A percentile compares a stretch with the other conserved stretches of the same genome.
Evolutionary conservation across 2,888 invertebrate genomes (phyloP).

Genomic region (Mythimna vitellina): DNA sequence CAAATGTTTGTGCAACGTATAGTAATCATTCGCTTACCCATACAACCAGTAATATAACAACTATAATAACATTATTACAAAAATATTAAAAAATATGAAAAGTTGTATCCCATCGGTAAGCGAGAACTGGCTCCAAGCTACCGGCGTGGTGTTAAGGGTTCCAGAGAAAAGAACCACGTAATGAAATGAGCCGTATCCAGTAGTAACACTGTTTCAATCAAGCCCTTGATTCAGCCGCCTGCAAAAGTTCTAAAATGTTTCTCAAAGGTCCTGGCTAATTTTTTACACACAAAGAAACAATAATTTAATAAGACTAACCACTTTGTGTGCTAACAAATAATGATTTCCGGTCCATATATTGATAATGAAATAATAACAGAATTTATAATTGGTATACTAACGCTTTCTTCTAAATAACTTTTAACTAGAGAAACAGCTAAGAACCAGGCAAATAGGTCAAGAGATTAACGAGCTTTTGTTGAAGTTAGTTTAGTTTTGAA

Average conservation of each 20-base stretch:
- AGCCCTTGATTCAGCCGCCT: too few relatives aligned
- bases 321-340: background rate
- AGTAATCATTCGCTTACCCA: background rate
- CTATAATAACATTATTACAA: background rate
- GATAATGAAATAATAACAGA: slow-evolving; percentile 32
- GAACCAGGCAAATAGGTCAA: slow-evolving; percentile 39
- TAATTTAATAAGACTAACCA: background rate
- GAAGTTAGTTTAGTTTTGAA: slow-evolving; percentile 37
- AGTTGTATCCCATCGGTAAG: too few relatives aligned
- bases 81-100: too few relatives aligned
- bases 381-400: slow-evolving; percentile 36
- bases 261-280: too few relatives aligned
- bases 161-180: too few relatives aligned
- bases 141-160: too few relatives aligned
- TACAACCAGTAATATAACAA: background rate
- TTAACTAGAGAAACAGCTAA: slow-evolving; percentile 31
- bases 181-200: too few relatives aligned
- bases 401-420: slow-evolving; percentile 47
- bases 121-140: too few relatives aligned
- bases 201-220: background rate
- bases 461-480: slow-evolving; percentile 54
- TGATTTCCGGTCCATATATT: slow-evolving; percentile 28
- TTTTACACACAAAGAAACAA: background rate
- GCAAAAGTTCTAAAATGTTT: too few relatives aligned
- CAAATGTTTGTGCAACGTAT: background rate